Evolutionary conservation across 2,888 invertebrate genomes (phyloP), one percentile per base, ranked within the genome.

Genomic region (Malachius bipustulatus): DNA sequence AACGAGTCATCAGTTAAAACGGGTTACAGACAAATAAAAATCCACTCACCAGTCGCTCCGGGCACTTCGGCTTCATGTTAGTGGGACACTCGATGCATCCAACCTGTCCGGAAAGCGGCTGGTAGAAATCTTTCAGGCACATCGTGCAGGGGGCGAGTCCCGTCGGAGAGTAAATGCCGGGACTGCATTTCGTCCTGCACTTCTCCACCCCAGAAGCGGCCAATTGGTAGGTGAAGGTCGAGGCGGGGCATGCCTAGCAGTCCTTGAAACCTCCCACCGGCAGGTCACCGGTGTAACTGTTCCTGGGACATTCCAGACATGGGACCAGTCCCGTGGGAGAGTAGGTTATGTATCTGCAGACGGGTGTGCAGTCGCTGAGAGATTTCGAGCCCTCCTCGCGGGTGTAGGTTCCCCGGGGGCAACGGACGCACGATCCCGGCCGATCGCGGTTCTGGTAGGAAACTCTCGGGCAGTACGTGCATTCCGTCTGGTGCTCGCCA

Each of bases 271-370:
- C 91, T 35, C 84, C 87, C 1, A 80, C 74, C 8, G 91, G 90
- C 40, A 91, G 90, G 59, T 84, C 82, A 1, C 77, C 75, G 1
- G 85, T 85, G 61, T 79, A 94, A 42, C 89, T 90, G 55, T 91
- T 90, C 46, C 88, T 73, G 2, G 93, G 88, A 63, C 96, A 96
- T 59, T 93, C 90, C 39, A 90, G 67, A 56, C 96, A 96, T 12
- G 93, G 88, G 3, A 89, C 89, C 48, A 94, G 69, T 30, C 93
- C 93, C 10, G 90, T 91, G 29, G 89, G 89, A 2, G 91, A 93
- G 60, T 90, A 94, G 13, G 93, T 94, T 39, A 94, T 94, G 55
- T 82, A 91, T 12, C 94, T 94, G 55, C 94, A 96, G 8, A 93
- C 91, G 2, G 94, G 91, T 34, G 91, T 72, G 55, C 91, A 93